Conservation (phyloP, 2,797 vertebrate genomes). For the Salarias fasciatus region DNA sequence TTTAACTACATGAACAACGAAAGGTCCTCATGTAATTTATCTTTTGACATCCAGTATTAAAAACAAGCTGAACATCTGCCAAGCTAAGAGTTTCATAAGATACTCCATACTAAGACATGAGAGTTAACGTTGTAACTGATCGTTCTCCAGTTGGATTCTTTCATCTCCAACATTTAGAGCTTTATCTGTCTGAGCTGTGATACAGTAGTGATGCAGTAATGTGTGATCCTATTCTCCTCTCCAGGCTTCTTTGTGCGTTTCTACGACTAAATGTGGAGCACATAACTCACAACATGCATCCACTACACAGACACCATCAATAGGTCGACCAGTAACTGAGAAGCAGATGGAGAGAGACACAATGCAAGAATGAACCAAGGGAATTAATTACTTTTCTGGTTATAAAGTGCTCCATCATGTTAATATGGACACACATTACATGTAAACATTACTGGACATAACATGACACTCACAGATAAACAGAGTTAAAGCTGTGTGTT, state of each 20-base stretch:
- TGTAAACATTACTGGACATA: constrained; percentile 8
- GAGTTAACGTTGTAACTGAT: constrained; percentile 2
- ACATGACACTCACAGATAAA: constrained; percentile 5
- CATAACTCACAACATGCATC: constrained; percentile 2
- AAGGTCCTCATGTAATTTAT: constrained; percentile 32
- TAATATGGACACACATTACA: constrained; percentile 8
- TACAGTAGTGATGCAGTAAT: constrained; percentile 48
- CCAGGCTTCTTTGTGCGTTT: constrained; percentile 16
- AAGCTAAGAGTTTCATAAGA: not conserved
- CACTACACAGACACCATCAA: constrained; percentile 61
- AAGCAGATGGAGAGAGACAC: constrained; percentile 21
- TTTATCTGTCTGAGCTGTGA: constrained; percentile 34
- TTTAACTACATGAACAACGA: constrained; percentile 55
- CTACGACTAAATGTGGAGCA: not conserved
- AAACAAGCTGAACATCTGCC: constrained; percentile 7
- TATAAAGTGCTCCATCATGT: constrained; percentile 13
- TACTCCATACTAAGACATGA: not conserved
- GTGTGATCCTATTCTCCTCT: constrained; percentile 11
- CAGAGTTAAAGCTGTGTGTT: constrained; percentile 38
- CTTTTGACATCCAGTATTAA: constrained; percentile 6
- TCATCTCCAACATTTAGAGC: constrained; percentile 41
- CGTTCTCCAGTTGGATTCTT: constrained; percentile 18
- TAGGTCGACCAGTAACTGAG: constrained; percentile 33
- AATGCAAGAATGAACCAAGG: constrained; percentile 13
- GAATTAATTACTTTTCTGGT: constrained; percentile 22